Evolutionary conservation across 2,888 invertebrate genomes (phyloP), one percentile per base, ranked within the genome.

Genomic region (Agrypnus murinus): DNA sequence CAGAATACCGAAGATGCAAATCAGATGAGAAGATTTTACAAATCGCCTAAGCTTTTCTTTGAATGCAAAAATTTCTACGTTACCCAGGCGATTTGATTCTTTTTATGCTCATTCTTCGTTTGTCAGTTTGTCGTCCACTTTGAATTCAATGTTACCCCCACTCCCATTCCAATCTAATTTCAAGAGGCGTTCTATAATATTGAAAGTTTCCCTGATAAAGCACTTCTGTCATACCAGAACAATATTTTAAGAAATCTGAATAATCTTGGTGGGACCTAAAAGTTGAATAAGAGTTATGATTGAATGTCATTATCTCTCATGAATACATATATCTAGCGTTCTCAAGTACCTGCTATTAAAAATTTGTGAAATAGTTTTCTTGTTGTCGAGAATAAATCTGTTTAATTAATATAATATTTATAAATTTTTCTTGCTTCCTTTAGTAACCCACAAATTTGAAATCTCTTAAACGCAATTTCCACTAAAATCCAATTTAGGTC

Each of bases 141-240:
- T 31, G 19, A 62, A 62, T 46, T 46, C 46, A 34, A 17, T 12
- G 32, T 34, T 48, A 46, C 46, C 46, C 31, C 45, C 15, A 34
- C 43, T 48, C n/a, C n/a, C 5, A 46, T 62, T 62, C 62, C 46
- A 62, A 62, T 62, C 46, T 62, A 46, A 62, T 62, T 60, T 62
- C 46, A 17, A 62, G 5, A 62, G 46, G 62, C 48, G 31, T 48
- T 32, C 34, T 62, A 62, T 48, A 62, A 62, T 48, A 48, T 36
- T 17, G 19, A 62, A 59, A 59, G n/a, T 43, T 62, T 62, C 34
- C 25, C 62, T 46, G 46, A 62, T 48, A 62, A 62, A 62, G 62
- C 48, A 46, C 60, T 46, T 34, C 62, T 48, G 48, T 62, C 62
- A 38, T 62, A 48, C 48, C 62, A 17, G 62, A 62, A 48, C 62